A percentile compares a stretch with the other conserved stretches of the same genome.
Conservation (phyloP, 2,888 invertebrate genomes). For the Agrochola circellaris region DNA sequence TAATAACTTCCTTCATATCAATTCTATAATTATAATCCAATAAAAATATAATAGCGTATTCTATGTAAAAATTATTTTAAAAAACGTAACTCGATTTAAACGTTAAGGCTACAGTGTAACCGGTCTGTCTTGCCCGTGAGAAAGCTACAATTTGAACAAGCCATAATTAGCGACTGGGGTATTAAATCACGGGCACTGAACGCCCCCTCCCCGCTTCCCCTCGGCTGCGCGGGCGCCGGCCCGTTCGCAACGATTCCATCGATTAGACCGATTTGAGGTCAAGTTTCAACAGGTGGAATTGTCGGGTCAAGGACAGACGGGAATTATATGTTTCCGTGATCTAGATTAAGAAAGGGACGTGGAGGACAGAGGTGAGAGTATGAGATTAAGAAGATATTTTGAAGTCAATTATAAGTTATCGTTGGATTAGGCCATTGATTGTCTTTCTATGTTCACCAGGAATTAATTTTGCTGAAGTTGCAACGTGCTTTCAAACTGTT, state of each 20-base stretch:
- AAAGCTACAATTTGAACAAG: slow-evolving; percentile 90
- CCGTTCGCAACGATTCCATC: slow-evolving; percentile 67
- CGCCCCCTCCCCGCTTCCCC: slow-evolving; percentile 62
- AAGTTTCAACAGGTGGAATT: slow-evolving; percentile 83
- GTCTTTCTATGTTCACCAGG: background rate
- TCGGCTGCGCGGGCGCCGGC: slow-evolving; percentile 63
- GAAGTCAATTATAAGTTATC: slow-evolving; percentile 23
- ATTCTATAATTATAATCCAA: slow-evolving; percentile 68
- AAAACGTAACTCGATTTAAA: slow-evolving; percentile 48
- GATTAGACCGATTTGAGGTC: slow-evolving; percentile 76
- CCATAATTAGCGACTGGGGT: slow-evolving; percentile 88
- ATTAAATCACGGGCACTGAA: slow-evolving; percentile 86
- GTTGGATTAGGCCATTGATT: background rate
- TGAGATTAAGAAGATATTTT: slow-evolving; percentile 16
- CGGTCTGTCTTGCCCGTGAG: slow-evolving; percentile 83
- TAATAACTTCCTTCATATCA: slow-evolving; percentile 66
- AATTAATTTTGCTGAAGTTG: background rate
- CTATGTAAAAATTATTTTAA: slow-evolving; percentile 50
- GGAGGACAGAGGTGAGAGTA: slow-evolving; percentile 5
- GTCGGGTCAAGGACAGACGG: slow-evolving; percentile 81
- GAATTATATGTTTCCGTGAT: slow-evolving; percentile 55
- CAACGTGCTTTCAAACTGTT: too few relatives aligned
- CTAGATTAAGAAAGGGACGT: slow-evolving; percentile 43
- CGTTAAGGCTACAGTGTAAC: slow-evolving; percentile 65
- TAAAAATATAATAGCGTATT: slow-evolving; percentile 64